Evolutionary conservation across 1,140 invertebrate species (phyloP), one percentile per base, ranked within the genome.

Genomic region (Aleiodes sp.): DNA sequence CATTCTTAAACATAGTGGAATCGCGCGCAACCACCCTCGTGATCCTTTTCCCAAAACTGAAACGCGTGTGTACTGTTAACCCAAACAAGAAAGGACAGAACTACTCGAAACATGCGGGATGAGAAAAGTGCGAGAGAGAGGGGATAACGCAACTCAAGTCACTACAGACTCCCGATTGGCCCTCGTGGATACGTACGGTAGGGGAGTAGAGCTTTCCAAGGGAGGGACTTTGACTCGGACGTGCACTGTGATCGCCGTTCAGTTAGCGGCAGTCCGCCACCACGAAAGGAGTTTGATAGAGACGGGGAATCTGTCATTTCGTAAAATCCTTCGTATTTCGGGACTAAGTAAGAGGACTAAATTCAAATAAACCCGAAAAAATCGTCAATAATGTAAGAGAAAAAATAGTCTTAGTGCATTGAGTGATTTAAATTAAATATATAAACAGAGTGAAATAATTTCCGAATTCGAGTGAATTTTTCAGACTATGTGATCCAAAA

Each of bases 191-290:
- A 71, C 60, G 70, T 72, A 73, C 70, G 71, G 76, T 69, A 75
- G 74, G 74, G 73, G 75, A 74, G 76, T 73, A 35, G 74, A 72
- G 73, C 73, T 73, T 71, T 68, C 70, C n/a, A n/a, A 75, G 75
- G 68, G 75, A 74, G 75, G 74, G 73, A 66, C 63, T 60, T 61
- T 62, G 70, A 73, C 57, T 69, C 60, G 74, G 63, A 68, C 68
- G 69, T 65, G 61, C 41, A 70, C 37, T 19, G 68, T 73, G 71
- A 76, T 71, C 69, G 69, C 14, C 39, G 76, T 75, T 85, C 80
- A 86, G 84, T 86, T 79, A 82, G 82, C 82, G 84, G 82, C 79
- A 76, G 81, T 78, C 83, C 84, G 84, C 80, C 79, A 79, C 65
- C 61, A 72, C 31, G 56, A 71, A 72, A 70, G 33, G 73, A 77